Percentiles rank a stretch among this genome's conserved stretches.
Conservation (phyloP, 2,888 invertebrate genomes). For the Laspeyria flexula region DNA sequence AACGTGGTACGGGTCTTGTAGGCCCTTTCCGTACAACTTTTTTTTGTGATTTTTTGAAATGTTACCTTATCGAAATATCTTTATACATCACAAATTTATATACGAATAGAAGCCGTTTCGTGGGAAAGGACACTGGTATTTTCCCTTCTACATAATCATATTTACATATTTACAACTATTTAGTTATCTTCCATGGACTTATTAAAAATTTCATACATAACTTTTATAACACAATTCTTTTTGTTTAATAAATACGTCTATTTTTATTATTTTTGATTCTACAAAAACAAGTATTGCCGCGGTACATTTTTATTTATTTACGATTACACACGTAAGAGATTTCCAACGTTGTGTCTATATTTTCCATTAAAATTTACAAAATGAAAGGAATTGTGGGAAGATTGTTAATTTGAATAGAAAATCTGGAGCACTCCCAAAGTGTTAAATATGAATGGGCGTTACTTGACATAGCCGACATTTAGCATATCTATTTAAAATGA, state of each 20-base stretch:
- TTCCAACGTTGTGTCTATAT: slow-evolving; percentile 8
- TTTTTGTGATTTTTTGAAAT: slow-evolving; percentile 67
- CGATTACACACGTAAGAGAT: slow-evolving; percentile 15
- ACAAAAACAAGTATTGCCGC: slow-evolving; percentile 27
- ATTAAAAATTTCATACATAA: slow-evolving; percentile 41
- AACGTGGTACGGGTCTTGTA: slow-evolving; percentile 63
- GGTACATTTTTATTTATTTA: slow-evolving; percentile 23
- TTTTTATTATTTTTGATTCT: slow-evolving; percentile 30
- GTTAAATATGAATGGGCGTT: slow-evolving; percentile 21
- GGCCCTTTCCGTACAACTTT: slow-evolving; percentile 64
- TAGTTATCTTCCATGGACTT: slow-evolving; percentile 59
- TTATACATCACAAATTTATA: slow-evolving; percentile 74
- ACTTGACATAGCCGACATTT: slow-evolving; percentile 12
- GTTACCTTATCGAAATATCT: slow-evolving; percentile 56
- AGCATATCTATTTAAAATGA: slow-evolving; percentile 47
- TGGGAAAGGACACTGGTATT: slow-evolving; percentile 62
- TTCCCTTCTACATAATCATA: slow-evolving; percentile 61
- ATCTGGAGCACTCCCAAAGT: slow-evolving; percentile 39
- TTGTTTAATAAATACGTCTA: slow-evolving; percentile 40
- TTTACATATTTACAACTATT: slow-evolving; percentile 79
- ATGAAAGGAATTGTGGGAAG: slow-evolving; percentile 32
- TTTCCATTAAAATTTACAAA: slow-evolving; percentile 17
- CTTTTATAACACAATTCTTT: slow-evolving; percentile 37
- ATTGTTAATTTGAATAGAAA: slow-evolving; percentile 23
- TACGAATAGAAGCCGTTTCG: slow-evolving; percentile 64